phyloP scores from a whole-genome alignment of 2,797 vertebrate species.

The Channa striata region DNA sequence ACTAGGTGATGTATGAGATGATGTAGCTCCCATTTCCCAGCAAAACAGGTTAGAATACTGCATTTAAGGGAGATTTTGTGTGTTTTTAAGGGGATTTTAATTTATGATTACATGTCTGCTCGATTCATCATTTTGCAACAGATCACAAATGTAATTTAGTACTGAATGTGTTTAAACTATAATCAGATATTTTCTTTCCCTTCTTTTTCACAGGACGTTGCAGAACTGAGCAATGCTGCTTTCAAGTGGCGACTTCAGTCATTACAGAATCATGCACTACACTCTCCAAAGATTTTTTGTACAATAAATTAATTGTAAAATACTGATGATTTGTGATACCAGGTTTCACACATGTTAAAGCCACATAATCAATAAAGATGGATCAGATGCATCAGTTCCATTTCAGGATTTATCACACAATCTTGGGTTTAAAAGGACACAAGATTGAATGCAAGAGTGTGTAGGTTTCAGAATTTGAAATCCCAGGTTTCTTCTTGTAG shows the following conservation, averaged over 20 bases:
- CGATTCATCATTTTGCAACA: not conserved
- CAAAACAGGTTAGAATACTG: not conserved
- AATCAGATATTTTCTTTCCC: not conserved
- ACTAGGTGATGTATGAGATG: not conserved
- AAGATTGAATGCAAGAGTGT: not conserved
- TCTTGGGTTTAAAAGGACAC: not conserved
- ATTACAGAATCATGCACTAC: conserved; percentile 6
- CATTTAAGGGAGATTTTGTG: too few species aligned
- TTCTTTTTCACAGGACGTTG: not conserved
- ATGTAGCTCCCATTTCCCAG: too few species aligned
- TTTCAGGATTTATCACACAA: not conserved
- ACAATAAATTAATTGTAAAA: not conserved
- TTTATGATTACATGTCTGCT: too few species aligned
- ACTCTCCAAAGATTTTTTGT: not conserved
- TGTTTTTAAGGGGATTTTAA: not conserved
- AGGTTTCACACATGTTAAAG: not conserved
- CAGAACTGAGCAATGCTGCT: conserved; percentile 28
- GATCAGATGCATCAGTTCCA: not conserved
- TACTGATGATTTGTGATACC: not conserved
- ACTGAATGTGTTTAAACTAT: not conserved
- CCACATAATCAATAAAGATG: not conserved
- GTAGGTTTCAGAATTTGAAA: not conserved
- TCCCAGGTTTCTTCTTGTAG: not conserved
- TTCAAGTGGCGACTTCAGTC: conserved; percentile 15
- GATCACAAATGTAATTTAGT: not conserved